These are phyloP conservation scores for Ennomos quercinarius DNA, from an alignment of 2,888 invertebrate genomes.

Conservation along the genomic window DNA sequence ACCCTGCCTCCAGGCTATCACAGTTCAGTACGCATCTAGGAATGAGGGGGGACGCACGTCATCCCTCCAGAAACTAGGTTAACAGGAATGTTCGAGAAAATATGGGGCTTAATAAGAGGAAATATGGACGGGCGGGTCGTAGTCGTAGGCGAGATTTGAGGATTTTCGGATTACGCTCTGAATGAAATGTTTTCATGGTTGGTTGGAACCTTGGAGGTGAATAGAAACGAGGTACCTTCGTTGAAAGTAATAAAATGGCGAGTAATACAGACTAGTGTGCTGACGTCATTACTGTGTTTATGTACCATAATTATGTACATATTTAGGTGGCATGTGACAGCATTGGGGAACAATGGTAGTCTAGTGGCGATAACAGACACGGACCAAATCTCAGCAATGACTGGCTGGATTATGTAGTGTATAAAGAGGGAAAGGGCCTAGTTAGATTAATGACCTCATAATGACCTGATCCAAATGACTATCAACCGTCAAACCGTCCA, in stretches of 20 bases:
- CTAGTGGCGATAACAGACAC: too few relatives aligned
- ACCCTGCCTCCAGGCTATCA: constrained; percentile 30
- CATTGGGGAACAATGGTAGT: too few relatives aligned
- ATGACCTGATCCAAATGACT: too few relatives aligned
- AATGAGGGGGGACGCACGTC: constrained; percentile 20
- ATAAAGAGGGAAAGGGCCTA: too few relatives aligned
- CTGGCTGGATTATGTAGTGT: too few relatives aligned
- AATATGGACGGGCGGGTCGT: constrained; percentile 22
- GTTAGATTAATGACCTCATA: too few relatives aligned
- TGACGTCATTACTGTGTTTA: background rate
- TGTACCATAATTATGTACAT: background rate
- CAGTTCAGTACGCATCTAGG: constrained; percentile 34
- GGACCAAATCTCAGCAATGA: too few relatives aligned
- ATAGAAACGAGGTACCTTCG: constrained; percentile 11
- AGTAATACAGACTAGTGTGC: constrained; percentile 5
- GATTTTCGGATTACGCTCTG: constrained; percentile 27
- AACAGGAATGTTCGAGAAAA: constrained; percentile 35
- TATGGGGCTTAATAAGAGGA: constrained; percentile 32
- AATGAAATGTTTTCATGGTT: constrained; percentile 21
- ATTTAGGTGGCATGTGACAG: background rate
- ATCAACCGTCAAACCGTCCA: too few relatives aligned
- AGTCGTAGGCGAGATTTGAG: constrained; percentile 25
- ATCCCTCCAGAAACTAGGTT: constrained; percentile 24
- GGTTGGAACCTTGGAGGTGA: constrained; percentile 13
- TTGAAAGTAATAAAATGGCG: constrained; percentile 20